Percentiles rank a stretch among this genome's conserved stretches.
Conservation (phyloP, 2,797 vertebrate genomes). For the Melanotaenia maccullochi region DNA sequence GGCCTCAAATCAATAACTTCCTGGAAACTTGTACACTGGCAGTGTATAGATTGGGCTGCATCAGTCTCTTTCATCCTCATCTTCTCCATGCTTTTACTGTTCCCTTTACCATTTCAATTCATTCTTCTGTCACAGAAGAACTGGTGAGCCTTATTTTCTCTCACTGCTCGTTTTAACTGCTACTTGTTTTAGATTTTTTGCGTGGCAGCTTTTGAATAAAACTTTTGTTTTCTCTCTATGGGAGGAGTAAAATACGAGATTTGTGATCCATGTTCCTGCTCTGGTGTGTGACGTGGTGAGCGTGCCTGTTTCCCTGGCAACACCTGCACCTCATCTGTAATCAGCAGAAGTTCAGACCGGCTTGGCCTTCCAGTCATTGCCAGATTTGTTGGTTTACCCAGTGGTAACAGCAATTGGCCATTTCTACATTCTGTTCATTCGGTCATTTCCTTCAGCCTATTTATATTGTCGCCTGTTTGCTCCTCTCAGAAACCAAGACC, state of each 20-base stretch:
- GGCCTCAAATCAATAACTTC: constrained; percentile 69
- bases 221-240: constrained; percentile 1
- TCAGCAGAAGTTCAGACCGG: too few relatives aligned
- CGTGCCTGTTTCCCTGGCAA: too few relatives aligned
- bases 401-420: too few relatives aligned
- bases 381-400: too few relatives aligned
- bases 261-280: neutral
- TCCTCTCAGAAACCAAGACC: too few relatives aligned
- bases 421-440: too few relatives aligned
- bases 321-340: too few relatives aligned
- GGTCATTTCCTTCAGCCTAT: too few relatives aligned
- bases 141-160: constrained; percentile 36
- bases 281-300: too few relatives aligned
- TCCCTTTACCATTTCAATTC: constrained; percentile 44
- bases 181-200: neutral
- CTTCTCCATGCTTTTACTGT: constrained; percentile 32
- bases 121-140: constrained; percentile 49
- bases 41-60: constrained; percentile 60
- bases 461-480: too few relatives aligned
- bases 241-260: neutral
- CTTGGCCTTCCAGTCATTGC: too few relatives aligned
- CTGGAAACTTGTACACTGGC: constrained; percentile 56
- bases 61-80: constrained; percentile 55
- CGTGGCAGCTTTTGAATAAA: neutral
- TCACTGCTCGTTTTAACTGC: constrained; percentile 13